Conservation (phyloP, 2,113 vertebrate species). For the Podiceps cristatus region DNA sequence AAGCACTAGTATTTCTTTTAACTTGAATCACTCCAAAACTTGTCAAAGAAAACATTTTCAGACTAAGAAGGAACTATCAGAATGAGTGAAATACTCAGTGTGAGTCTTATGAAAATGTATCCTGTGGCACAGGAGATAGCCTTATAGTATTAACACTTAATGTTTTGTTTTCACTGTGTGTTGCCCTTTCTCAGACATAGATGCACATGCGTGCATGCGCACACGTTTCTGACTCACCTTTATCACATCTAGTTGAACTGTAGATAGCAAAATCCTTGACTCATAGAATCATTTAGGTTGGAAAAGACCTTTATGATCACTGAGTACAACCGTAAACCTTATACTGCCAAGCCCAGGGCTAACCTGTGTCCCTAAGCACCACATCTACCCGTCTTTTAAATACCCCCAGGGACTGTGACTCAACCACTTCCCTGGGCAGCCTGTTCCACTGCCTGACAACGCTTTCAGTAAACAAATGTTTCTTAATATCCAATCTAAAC, state of each 20-base stretch:
- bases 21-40: background rate
- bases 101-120: background rate
- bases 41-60: conserved; percentile 22
- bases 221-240: background rate
- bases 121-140: background rate
- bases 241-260: background rate
- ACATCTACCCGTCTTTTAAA: too few species aligned
- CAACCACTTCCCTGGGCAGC: too few species aligned
- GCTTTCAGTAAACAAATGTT: too few species aligned
- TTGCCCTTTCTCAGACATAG: background rate
- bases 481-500: too few species aligned
- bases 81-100: background rate
- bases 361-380: too few species aligned
- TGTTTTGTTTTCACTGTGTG: background rate
- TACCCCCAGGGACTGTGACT: too few species aligned
- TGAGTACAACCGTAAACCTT: too few species aligned
- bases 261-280: background rate
- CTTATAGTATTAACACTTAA: background rate
- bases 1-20: background rate
- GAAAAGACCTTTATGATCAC: too few species aligned
- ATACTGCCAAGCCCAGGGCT: too few species aligned
- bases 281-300: too few species aligned
- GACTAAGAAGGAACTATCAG: background rate
- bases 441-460: too few species aligned
- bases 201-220: background rate